These are phyloP conservation scores for Crocidura indochinensis DNA, from an alignment of 2,797 vertebrate genomes.

Conservation along the genomic window DNA sequence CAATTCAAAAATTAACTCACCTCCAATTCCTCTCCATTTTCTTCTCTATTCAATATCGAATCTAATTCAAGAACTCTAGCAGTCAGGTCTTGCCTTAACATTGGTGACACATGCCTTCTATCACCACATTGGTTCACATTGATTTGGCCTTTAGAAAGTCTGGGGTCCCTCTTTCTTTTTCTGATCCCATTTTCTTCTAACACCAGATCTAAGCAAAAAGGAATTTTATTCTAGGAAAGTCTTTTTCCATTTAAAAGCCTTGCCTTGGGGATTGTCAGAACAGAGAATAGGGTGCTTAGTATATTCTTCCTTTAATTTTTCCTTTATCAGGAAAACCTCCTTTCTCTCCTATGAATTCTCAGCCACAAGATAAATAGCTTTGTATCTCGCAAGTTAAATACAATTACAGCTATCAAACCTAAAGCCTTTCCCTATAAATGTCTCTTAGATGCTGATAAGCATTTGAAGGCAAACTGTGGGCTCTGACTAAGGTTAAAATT, in stretches of 20 bases:
- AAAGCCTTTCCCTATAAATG: slow-evolving; percentile 91
- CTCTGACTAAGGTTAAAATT: slow-evolving; percentile 92
- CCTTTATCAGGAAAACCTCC: slow-evolving; percentile 86
- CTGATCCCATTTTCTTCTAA: neutral
- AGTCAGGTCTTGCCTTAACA: neutral
- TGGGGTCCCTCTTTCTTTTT: neutral
- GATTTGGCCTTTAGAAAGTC: neutral
- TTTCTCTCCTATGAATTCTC: slow-evolving; percentile 88
- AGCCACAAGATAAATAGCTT: slow-evolving; percentile 91
- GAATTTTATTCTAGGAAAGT: slow-evolving; percentile 71
- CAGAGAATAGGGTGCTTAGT: neutral
- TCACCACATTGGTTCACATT: neutral
- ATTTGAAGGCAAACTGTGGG: slow-evolving; percentile 88
- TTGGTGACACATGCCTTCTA: neutral
- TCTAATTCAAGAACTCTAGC: neutral
- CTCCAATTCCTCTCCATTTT: slow-evolving; percentile 1
- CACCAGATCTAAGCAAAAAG: slow-evolving; percentile 7
- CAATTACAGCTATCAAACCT: slow-evolving; percentile 93
- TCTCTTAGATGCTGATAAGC: slow-evolving; percentile 90
- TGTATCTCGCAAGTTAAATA: slow-evolving; percentile 92
- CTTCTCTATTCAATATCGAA: slow-evolving; percentile 34
- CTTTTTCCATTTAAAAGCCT: slow-evolving; percentile 70
- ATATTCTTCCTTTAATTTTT: slow-evolving; percentile 86
- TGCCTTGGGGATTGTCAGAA: slow-evolving; percentile 16
- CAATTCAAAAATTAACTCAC: neutral